A percentile compares a stretch with the other conserved stretches of the same genome.
phyloP scores from a whole-genome alignment of 2,888 invertebrate genomes.

The Lithophane semibrunnea region DNA sequence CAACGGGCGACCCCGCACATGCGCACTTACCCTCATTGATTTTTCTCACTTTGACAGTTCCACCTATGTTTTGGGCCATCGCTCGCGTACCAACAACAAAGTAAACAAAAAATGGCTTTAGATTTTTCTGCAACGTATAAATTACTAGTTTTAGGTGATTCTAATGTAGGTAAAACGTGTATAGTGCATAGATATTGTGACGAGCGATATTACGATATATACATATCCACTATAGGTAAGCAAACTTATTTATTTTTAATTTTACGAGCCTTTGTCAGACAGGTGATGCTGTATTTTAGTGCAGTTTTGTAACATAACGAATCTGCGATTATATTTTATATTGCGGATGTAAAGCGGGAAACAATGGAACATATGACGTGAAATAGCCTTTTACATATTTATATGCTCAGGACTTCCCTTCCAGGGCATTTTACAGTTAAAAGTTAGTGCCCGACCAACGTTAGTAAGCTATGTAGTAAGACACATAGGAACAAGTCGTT shows the following conservation, averaged over 20 bases:
- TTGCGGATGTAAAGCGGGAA: slow-evolving; percentile 72
- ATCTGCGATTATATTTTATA: slow-evolving; percentile 75
- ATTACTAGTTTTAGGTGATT: slow-evolving; percentile 96
- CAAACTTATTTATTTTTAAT: slow-evolving; percentile 80
- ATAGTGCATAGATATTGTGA: slow-evolving; percentile 97
- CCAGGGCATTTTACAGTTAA: slow-evolving; percentile 58
- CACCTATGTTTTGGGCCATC: slow-evolving; percentile 85
- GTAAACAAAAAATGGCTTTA: slow-evolving; percentile 93
- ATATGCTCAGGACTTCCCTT: slow-evolving; percentile 63
- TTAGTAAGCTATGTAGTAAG: slow-evolving; percentile 41
- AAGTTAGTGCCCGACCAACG: slow-evolving; percentile 56
- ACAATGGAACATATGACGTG: slow-evolving; percentile 74
- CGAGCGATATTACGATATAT: slow-evolving; percentile 97
- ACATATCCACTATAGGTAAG: slow-evolving; percentile 97
- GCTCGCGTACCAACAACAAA: slow-evolving; percentile 83
- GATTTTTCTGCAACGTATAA: slow-evolving; percentile 97
- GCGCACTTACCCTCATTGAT: slow-evolving; percentile 87
- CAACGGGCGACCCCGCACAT: slow-evolving; percentile 79
- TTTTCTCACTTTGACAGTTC: slow-evolving; percentile 90
- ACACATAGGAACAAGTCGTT: slow-evolving; percentile 39
- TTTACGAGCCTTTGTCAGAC: slow-evolving; percentile 84
- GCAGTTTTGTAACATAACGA: slow-evolving; percentile 73
- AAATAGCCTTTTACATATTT: slow-evolving; percentile 68
- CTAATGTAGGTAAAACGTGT: slow-evolving; percentile 97
- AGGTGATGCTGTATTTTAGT: slow-evolving; percentile 79